Evolutionary conservation across 1,140 invertebrate species (phyloP).

Genomic region (Hylyphantes graminicola): DNA sequence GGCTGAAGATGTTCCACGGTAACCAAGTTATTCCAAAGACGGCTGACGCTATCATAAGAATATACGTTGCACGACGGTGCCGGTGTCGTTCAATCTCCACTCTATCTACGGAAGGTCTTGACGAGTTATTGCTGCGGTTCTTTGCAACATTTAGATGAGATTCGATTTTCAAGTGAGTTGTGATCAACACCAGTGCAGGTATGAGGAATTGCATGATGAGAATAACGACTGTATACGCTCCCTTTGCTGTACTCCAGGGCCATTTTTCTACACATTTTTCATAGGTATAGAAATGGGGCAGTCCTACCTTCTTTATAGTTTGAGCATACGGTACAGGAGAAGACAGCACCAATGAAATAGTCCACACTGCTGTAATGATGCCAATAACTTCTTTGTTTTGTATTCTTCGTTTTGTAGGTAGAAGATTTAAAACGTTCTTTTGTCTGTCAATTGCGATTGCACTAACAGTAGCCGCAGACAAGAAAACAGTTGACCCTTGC

Average conservation of each 20-base stretch:
- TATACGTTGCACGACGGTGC: conserved; percentile 70
- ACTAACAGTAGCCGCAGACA: conserved; percentile 74
- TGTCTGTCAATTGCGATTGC: conserved; percentile 75
- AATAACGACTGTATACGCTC: conserved; percentile 70
- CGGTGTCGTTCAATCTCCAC: conserved; percentile 68
- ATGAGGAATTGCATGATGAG: conserved; percentile 73
- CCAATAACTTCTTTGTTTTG: conserved; percentile 29
- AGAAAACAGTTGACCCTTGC: conserved; percentile 74
- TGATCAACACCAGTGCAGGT: conserved; percentile 71
- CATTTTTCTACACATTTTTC: conserved; percentile 69
- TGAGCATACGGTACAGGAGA: conserved; percentile 70
- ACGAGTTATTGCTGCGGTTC: background rate
- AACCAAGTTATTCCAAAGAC: conserved; percentile 69
- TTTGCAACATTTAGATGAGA: conserved; percentile 66
- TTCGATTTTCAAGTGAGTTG: conserved; percentile 72
- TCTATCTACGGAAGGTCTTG: conserved; percentile 56
- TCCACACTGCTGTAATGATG: conserved; percentile 70
- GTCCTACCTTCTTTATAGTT: conserved; percentile 66
- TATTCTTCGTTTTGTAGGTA: conserved; percentile 64
- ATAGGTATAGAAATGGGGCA: conserved; percentile 66
- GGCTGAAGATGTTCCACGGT: conserved; percentile 72
- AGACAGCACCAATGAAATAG: conserved; percentile 70
- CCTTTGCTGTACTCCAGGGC: conserved; percentile 67
- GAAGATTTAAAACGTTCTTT: conserved; percentile 70
- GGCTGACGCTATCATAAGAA: conserved; percentile 65